Conservation (phyloP, 2,888 invertebrate genomes). For the Aphodius sticticus region DNA sequence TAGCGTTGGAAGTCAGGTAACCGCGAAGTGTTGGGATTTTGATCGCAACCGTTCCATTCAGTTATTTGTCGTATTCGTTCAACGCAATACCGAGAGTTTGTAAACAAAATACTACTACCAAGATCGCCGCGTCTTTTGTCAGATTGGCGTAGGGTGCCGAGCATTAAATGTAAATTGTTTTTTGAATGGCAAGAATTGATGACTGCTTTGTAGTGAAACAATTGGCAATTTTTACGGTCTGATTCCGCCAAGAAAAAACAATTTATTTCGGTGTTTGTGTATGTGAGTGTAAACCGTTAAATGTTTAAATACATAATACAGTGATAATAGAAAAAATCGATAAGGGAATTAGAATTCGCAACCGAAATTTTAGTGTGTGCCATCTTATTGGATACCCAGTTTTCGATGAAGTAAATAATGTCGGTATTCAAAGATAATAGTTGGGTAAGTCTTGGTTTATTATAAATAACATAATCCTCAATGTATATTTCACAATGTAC, state of each 20-base stretch:
- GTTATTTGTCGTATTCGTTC: constrained; percentile 18
- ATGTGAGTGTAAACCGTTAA: not conserved
- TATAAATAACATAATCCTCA: not conserved
- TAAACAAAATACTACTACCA: not conserved
- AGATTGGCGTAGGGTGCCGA: no score
- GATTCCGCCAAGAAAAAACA: not conserved
- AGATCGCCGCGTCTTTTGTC: not conserved
- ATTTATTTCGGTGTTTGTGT: not conserved
- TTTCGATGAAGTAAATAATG: constrained; percentile 14
- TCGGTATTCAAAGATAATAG: constrained; percentile 22
- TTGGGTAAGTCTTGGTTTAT: constrained; percentile 14
- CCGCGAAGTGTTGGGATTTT: constrained; percentile 19
- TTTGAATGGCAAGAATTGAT: no score
- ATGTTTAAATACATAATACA: not conserved
- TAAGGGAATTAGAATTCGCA: not conserved
- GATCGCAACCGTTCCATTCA: constrained; percentile 13
- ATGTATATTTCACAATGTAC: no score
- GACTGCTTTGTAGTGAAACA: not conserved
- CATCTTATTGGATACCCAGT: not conserved
- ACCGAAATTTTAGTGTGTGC: no score
- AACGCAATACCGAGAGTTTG: not conserved
- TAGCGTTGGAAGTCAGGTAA: constrained; percentile 30
- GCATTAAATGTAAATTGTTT: no score
- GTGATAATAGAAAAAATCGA: not conserved
- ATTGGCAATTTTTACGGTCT: not conserved